Base-by-base conservation (phyloP, 2,888 invertebrate genomes). In the Harpagoxenus sublaevis region DNA sequence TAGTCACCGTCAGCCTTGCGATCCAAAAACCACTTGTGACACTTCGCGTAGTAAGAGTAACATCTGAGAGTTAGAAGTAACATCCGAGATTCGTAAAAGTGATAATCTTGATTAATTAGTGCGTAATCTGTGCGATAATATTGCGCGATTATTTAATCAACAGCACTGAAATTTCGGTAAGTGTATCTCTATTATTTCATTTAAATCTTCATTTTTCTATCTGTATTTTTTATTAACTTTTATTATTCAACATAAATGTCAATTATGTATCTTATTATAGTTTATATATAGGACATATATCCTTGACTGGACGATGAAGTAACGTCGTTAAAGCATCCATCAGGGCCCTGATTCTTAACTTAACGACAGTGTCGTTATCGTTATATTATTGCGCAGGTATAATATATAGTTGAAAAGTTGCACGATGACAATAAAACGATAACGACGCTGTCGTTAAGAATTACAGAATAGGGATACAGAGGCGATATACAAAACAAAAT, bases 1-100 rank as follows among this genome's bases (percentile, higher is more conserved):
- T 23, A 55, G 35, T 75, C 83, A 79, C 23, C 83, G 78, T 87
- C 84, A 83, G 45, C 63, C 57, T 60, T 42, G 70, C 62, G 81
- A 83, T 78, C 63, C 55, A 70, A 86, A 83, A 71, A 15, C 45
- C 86, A 68, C 65, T 51, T 31, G 68, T 53, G 28, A 55, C 65
- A 39, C 66, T 55, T 60, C 18, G n/a, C 48, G 15, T 6, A 75
- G 39, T 45, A 4, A 35, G 28, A 63, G 28, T 18, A n/a, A 9
- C 35, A 39, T 31, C 15, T 15, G 6, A 35, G 35, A 35, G 35
- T 42, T 42, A 15, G 45, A 51, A 74, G 15, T 18, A 15, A 10
- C 35, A 42, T 31, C 15, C 15, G 15, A n/a, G 45, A 74, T 63
- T 53, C 39, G 28, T 73, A 18, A 18, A n/a, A 63, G 62, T 74